phyloP scores from a whole-genome alignment of 2,888 invertebrate genomes.

The Eilema sororculum region DNA sequence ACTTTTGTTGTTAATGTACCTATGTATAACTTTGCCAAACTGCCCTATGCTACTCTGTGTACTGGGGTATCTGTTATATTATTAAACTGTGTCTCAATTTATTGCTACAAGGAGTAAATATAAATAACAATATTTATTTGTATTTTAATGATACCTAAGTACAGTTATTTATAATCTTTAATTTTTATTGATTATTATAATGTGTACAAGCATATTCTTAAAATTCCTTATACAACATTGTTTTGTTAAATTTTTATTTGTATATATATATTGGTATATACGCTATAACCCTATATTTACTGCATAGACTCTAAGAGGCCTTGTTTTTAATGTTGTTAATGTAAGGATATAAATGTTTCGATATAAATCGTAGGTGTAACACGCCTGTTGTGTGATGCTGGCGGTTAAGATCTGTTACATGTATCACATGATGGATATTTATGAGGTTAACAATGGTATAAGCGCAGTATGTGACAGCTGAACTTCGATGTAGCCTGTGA shows the following conservation, averaged over 20 bases:
- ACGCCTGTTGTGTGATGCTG: background rate
- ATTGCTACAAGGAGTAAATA: background rate
- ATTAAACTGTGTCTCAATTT: too few relatives aligned
- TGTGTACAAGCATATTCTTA: background rate
- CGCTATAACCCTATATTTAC: background rate
- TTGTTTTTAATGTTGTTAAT: conserved; percentile 4
- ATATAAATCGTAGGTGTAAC: conserved; percentile 2
- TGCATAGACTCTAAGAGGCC: background rate
- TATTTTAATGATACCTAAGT: too few relatives aligned
- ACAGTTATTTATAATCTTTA: too few relatives aligned
- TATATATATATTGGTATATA: background rate
- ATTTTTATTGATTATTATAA: background rate
- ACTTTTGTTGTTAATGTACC: too few relatives aligned
- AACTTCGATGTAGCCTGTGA: too few relatives aligned
- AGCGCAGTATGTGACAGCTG: too few relatives aligned
- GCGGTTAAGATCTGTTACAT: background rate
- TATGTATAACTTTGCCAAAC: too few relatives aligned
- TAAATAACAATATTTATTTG: too few relatives aligned
- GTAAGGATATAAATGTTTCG: background rate
- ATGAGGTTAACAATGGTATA: background rate
- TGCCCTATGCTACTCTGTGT: too few relatives aligned
- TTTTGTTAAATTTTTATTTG: background rate
- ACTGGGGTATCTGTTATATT: too few relatives aligned
- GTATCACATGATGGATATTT: background rate
- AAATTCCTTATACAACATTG: too few relatives aligned